Base-by-base conservation (phyloP, 2,888 invertebrate species). In the Acrobasis repandana region DNA sequence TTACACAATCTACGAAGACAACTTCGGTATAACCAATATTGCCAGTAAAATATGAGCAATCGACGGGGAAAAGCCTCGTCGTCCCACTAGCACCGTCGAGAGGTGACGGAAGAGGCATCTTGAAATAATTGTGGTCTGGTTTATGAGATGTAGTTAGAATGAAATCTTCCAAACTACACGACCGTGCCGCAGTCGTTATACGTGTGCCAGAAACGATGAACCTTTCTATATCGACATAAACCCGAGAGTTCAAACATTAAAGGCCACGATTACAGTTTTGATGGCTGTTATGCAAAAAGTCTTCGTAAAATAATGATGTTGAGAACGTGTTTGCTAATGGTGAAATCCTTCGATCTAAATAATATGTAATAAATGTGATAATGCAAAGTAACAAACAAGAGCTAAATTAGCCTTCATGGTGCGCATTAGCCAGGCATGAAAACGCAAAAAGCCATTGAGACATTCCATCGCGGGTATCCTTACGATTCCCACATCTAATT, bases 1-100 rank as follows among this genome's bases (percentile, higher is more conserved):
- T 90, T 90, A 88, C 90, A 89, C 87, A 88, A 90, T 86, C 85
- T 83, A 76, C 73, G 79, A 83, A 85, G 83, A 85, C 83, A 82
- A 80, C 81, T 85, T 79, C 77, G 76, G 79, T 79, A 73, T 73
- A 71, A 80, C 67, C 70, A 71, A 70, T 74, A 74, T 73, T 68
- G 66, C 51, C 64, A 64, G 61, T 65, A 61, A 70, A 70, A 67
- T 69, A 65, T 66, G 63, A 63, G 68, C 61, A 62, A 52, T 52
- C 60, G 33, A 15, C 46, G 46, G 51, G 50, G 38, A 60, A 59
- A 60, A 46, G 33, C 51, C 33, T 33, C 18, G 33, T 49, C 11
- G 49, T 49, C 11, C 14, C 49, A 49, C 47, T 48, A 18, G 43
- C 34, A 15, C 16, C 20, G 14, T 46, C 38, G 15, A 51, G 38